A percentile compares a stretch with the other conserved stretches of the same genome.
Conservation (phyloP, 2,888 invertebrate genomes). For the Mythimna vitellina region DNA sequence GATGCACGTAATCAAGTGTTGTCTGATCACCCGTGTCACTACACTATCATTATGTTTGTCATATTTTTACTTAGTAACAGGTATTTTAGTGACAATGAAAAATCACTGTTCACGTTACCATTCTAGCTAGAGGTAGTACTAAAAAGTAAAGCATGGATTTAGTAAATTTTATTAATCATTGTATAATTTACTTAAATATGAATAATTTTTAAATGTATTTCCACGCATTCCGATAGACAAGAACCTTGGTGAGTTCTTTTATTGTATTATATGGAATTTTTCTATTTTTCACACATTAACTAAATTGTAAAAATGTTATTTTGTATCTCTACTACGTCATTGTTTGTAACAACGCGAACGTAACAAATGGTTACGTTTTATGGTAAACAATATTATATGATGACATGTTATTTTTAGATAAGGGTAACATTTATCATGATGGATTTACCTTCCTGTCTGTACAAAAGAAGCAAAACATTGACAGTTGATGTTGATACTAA, state of each 20-base stretch:
- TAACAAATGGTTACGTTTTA: constrained; percentile 11
- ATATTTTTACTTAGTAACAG: constrained; percentile 23
- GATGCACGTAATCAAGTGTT: constrained; percentile 51
- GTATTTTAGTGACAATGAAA: constrained; percentile 36
- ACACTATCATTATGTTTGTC: constrained; percentile 50
- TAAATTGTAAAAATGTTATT: constrained; percentile 18
- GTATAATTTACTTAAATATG: constrained; percentile 62
- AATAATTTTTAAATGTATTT: constrained; percentile 77
- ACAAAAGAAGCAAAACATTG: constrained; percentile 34
- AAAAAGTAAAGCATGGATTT: constrained; percentile 63
- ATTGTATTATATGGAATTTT: constrained; percentile 52
- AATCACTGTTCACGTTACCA: constrained; percentile 56
- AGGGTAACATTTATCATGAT: constrained; percentile 41
- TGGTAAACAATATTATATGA: neutral
- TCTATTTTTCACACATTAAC: neutral
- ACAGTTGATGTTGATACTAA: constrained; percentile 27
- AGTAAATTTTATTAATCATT: constrained; percentile 31
- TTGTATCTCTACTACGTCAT: neutral
- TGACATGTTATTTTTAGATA: constrained; percentile 27
- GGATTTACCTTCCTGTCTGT: constrained; percentile 39
- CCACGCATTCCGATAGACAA: constrained; percentile 88
- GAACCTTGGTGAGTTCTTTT: constrained; percentile 87
- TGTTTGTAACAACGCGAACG: neutral
- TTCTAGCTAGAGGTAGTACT: constrained; percentile 54
- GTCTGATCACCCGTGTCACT: constrained; percentile 35